These are phyloP conservation scores for Cydia amplana DNA, from an alignment of 1,140 invertebrate genomes.

Conservation along the genomic window DNA sequence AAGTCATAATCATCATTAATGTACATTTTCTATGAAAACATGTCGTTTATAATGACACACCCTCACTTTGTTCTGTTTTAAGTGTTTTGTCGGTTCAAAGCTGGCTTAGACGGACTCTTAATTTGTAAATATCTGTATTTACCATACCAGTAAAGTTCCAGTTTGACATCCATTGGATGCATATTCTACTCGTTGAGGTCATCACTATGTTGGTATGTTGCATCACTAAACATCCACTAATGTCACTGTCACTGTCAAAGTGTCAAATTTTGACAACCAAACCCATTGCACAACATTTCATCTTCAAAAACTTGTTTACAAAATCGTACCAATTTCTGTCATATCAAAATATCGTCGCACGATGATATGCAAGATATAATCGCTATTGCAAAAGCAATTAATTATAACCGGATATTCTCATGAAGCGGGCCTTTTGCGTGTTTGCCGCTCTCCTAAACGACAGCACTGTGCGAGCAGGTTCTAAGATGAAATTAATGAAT, in stretches of 20 bases:
- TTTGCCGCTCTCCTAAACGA: constrained; percentile 47
- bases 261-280: background rate
- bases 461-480: constrained; percentile 41
- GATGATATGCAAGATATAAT: constrained; percentile 24
- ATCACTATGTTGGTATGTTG: background rate
- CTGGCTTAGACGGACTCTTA: too few relatives aligned
- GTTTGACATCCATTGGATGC: background rate
- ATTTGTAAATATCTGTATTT: background rate
- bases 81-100: too few relatives aligned
- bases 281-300: constrained; percentile 4
- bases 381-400: constrained; percentile 18
- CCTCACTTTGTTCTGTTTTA: too few relatives aligned
- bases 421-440: constrained; percentile 57
- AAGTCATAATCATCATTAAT: too few relatives aligned
- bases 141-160: background rate
- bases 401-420: constrained; percentile 33
- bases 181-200: background rate
- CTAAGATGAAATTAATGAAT: constrained; percentile 47
- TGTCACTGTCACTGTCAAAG: constrained; percentile 1
- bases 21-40: too few relatives aligned
- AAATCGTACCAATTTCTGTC: constrained; percentile 4
- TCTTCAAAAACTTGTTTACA: constrained; percentile 23
- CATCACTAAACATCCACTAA: background rate
- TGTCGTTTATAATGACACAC: too few relatives aligned
- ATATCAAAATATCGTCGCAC: background rate